Percentiles rank a stretch among this genome's conserved stretches.
Evolutionary conservation across 2,113 vertebrate genomes (phyloP).

Genomic region (Maccullochella peelii): DNA sequence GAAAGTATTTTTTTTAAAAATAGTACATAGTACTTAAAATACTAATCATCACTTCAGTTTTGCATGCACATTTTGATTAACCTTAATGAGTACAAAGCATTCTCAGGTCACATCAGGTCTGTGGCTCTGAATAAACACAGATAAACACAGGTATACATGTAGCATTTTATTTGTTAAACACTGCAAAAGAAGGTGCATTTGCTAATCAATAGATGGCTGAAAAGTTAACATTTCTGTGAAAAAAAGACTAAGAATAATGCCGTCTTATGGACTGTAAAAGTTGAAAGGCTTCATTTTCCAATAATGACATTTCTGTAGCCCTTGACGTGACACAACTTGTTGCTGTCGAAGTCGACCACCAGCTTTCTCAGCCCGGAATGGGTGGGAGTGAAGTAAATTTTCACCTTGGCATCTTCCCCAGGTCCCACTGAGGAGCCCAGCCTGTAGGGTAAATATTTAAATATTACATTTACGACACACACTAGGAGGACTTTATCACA

Average conservation of each 20-base stretch:
- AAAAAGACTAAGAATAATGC: neutral
- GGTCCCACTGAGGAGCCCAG: conserved; percentile 77
- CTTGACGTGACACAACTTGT: conserved; percentile 89
- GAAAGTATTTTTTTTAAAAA: conserved; percentile 19
- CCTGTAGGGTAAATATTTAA: conserved; percentile 71
- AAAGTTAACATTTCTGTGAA: neutral
- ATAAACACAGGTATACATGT: neutral
- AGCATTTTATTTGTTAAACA: neutral
- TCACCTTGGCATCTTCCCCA: conserved; percentile 83
- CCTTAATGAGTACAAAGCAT: conserved; percentile 16
- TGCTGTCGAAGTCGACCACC: conserved; percentile 92
- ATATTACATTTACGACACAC: conserved; percentile 40
- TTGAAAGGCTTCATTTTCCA: conserved; percentile 70
- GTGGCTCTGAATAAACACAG: conserved; percentile 6
- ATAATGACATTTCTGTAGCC: conserved; percentile 92
- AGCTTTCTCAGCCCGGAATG: conserved; percentile 87
- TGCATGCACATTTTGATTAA: conserved; percentile 11
- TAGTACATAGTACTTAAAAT: conserved; percentile 26
- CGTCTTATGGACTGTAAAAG: neutral
- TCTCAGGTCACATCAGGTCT: conserved; percentile 2
- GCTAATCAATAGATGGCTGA: neutral
- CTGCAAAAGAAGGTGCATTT: conserved; percentile 3
- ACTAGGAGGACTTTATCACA: neutral
- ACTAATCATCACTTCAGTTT: neutral
- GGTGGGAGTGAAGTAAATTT: conserved; percentile 87